phyloP scores from a whole-genome alignment of 2,888 invertebrate genomes.

The Acanthosepion lycidas region DNA sequence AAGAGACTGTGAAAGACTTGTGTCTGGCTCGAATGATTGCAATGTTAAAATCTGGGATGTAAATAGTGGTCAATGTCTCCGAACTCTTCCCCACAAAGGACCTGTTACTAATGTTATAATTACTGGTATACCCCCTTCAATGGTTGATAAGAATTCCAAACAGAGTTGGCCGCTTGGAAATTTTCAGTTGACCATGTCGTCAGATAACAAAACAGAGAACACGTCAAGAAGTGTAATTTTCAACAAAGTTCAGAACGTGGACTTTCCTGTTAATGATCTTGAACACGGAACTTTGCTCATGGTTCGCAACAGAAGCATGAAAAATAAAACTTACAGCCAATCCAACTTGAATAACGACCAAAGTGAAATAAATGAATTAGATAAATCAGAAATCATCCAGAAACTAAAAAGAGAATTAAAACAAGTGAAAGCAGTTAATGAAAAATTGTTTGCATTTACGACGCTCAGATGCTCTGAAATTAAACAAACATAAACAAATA shows the following conservation, averaged over 20 bases:
- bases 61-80: constrained; percentile 83
- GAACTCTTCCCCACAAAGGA: constrained; percentile 83
- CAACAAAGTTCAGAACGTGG: neutral
- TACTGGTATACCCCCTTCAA: neutral
- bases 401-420: constrained; percentile 53
- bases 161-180: neutral
- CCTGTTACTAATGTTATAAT: constrained; percentile 40
- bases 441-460: constrained; percentile 50
- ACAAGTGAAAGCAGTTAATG: constrained; percentile 52
- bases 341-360: neutral
- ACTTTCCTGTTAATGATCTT: neutral
- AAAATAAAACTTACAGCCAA: neutral
- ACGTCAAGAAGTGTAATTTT: neutral
- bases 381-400: constrained; percentile 35
- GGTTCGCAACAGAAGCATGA: neutral
- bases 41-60: constrained; percentile 88
- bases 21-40: constrained; percentile 86
- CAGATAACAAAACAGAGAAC: neutral
- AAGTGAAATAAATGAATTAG: neutral
- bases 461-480: neutral
- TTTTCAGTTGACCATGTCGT: neutral
- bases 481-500: neutral
- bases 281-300: constrained; percentile 2
- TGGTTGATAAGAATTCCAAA: constrained; percentile 33
- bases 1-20: constrained; percentile 81